phyloP scores from a whole-genome alignment of 2,888 invertebrate species.

The Chorisops tibialis region DNA sequence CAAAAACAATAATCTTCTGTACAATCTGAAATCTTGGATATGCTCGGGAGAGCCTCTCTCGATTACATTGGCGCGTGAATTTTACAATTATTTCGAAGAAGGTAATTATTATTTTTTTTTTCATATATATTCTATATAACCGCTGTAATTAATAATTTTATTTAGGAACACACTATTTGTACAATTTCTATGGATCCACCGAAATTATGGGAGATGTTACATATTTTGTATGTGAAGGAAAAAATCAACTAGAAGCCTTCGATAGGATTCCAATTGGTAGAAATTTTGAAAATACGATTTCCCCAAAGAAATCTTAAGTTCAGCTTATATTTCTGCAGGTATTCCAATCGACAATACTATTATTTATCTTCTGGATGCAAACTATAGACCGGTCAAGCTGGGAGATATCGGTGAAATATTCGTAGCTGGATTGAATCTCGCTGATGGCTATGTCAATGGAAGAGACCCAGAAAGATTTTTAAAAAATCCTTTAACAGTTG shows the following conservation, averaged over 20 bases:
- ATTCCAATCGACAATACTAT: slow-evolving; percentile 75
- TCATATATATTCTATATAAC: too few species aligned
- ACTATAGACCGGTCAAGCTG: slow-evolving; percentile 67
- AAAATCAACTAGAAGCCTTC: slow-evolving; percentile 59
- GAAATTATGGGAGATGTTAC: slow-evolving; percentile 92
- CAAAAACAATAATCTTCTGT: slow-evolving; percentile 57
- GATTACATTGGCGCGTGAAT: slow-evolving; percentile 66
- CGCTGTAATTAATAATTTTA: too few species aligned
- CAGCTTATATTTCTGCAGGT: too few species aligned
- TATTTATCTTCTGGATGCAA: slow-evolving; percentile 73
- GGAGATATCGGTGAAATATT: slow-evolving; percentile 79
- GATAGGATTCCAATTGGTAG: slow-evolving; percentile 80
- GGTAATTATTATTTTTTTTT: too few species aligned
- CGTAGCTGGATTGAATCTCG: slow-evolving; percentile 76
- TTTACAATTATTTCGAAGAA: slow-evolving; percentile 71
- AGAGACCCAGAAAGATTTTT: slow-evolving; percentile 71
- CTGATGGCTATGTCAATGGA: slow-evolving; percentile 75
- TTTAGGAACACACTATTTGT: slow-evolving; percentile 63
- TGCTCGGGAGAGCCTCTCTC: slow-evolving; percentile 83
- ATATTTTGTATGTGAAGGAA: slow-evolving; percentile 64
- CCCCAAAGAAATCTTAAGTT: too few species aligned
- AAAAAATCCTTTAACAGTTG: slow-evolving; percentile 68
- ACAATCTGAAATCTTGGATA: slow-evolving; percentile 71
- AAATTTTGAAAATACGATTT: too few species aligned
- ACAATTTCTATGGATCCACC: slow-evolving; percentile 89